Evolutionary conservation across 1,140 invertebrate species (phyloP), one percentile per base, ranked within the genome.

Genomic region (Drosophila oshimai): DNA sequence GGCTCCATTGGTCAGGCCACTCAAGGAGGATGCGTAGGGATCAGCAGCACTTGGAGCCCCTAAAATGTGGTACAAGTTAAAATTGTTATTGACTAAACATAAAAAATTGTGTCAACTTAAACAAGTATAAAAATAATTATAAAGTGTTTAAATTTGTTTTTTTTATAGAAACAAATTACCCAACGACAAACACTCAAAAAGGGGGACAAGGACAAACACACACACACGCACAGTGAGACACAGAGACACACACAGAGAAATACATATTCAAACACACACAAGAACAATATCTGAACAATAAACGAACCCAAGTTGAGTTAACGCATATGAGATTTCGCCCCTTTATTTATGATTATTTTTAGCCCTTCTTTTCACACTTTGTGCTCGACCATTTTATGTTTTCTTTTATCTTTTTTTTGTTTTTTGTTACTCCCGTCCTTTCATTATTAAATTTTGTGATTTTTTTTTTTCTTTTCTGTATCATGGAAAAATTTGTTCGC

Each of bases 391-490:
- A 51, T 50, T 55, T 51, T 24, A 33, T 44, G 53, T n/a, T 15
- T 37, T 50, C 37, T 49, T 54, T 51, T 61, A 34, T 46, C 42
- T 6, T 15, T 33, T 34, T 53, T 42, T 42, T 57, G 6, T 28
- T 34, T 33, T 60, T 57, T 44, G 28, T 47, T 17, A 47, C 15
- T 26, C 41, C 37, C 47, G 49, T 51, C 54, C 71, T 58, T 68
- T 80, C 57, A 86, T 86, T 80, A 84, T 84, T 84, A 84, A 86
- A 84, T 86, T 86, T 80, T 51, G 75, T 72, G 53, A 64, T 57
- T 47, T 75, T 26, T 39, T 12, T 36, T n/a, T 49, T 65, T 65
- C 26, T 57, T 24, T 47, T 65, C 18, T 61, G 49, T 61, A 39
- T 64, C 49, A 46, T 34, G 47, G 2, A 55, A 83, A 83, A 74